Base-by-base conservation (phyloP, 2,888 invertebrate genomes). In the Rapana venosa region DNA sequence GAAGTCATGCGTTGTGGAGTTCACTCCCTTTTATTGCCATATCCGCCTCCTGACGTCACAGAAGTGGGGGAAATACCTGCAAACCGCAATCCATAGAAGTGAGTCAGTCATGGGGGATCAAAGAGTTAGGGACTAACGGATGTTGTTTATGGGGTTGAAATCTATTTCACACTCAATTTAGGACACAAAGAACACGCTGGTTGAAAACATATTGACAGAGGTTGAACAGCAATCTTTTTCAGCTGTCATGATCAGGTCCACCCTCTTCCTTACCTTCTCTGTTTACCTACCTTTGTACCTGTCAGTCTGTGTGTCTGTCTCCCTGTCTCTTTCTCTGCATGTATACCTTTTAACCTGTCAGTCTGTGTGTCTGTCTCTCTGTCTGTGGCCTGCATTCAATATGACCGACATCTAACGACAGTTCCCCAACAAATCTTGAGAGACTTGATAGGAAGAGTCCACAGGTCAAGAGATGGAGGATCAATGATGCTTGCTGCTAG, bases 1-100 rank as follows among this genome's bases (percentile, higher is more conserved):
- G 36, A 30, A 83, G 81, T 47, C 47, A 83, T 47, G 81, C 81
- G 47, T 83, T 22, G 36, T 26, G 17, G 81, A 83, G n/a, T 83
- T 74, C 74, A 8, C n/a, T 26, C 26, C 74, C 74, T 30, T n/a
- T 74, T 74, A 74, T 74, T 22, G 74, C 74, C 74, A 74, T 74
- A 74, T 74, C 74, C 74, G 74, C 11, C 74, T 30, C 26, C 22
- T n/a, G 30, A 74, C n/a, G 74, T 74, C n/a, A 30, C 74, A 5
- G 74, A 61, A 15, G 17, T 11, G 30, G 30, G 26, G 74, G 74
- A 74, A 74, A 74, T 30, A 30, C 11, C 74, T 74, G 4, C 11
- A 74, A 74, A 74, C 74, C 74, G 74, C 74, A 74, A 74, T 74
- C 74, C 74, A n/a, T n/a, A 17, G 74, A n/a, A 8, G 2, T 74